Conservation (phyloP, 2,797 vertebrate genomes). For the Coranthus polyacanthus region DNA sequence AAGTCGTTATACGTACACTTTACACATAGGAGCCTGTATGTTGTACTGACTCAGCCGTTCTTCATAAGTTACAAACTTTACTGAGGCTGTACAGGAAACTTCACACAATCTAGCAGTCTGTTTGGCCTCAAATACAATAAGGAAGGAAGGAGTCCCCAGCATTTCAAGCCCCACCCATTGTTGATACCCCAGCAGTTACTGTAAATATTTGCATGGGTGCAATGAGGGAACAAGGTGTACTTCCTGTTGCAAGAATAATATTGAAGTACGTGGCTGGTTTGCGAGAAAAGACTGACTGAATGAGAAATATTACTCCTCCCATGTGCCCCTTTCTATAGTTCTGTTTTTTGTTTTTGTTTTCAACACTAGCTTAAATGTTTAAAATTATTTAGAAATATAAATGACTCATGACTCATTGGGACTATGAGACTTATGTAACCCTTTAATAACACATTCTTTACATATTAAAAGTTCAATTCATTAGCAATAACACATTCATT, state of each 20-base stretch:
- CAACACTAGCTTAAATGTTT: slow-evolving; percentile 1
- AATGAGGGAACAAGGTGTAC: slow-evolving; percentile 81
- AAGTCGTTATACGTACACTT: slow-evolving; percentile 10
- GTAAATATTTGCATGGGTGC: slow-evolving; percentile 84
- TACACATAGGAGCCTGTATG: slow-evolving; percentile 1
- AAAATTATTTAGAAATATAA: not conserved
- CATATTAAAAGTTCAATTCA: not conserved
- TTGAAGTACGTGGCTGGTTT: slow-evolving; percentile 18
- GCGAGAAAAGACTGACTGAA: slow-evolving; percentile 35
- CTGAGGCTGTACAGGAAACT: slow-evolving; percentile 34
- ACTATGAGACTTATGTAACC: not conserved
- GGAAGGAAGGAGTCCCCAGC: slow-evolving; percentile 72
- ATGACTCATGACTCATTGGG: too few relatives aligned
- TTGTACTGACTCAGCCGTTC: too few relatives aligned
- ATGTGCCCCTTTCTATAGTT: not conserved
- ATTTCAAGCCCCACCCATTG: slow-evolving; percentile 58
- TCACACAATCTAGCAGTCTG: slow-evolving; percentile 34
- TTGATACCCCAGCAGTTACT: slow-evolving; percentile 75
- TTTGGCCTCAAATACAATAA: slow-evolving; percentile 55
- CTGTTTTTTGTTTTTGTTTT: too few relatives aligned
- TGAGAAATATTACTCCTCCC: not conserved
- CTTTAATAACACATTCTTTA: not conserved
- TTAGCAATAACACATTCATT: not conserved
- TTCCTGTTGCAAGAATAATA: slow-evolving; percentile 76
- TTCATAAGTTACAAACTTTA: slow-evolving; percentile 4